Conservation (phyloP, 2,888 invertebrate genomes). For the Chrysolina oricalcia region DNA sequence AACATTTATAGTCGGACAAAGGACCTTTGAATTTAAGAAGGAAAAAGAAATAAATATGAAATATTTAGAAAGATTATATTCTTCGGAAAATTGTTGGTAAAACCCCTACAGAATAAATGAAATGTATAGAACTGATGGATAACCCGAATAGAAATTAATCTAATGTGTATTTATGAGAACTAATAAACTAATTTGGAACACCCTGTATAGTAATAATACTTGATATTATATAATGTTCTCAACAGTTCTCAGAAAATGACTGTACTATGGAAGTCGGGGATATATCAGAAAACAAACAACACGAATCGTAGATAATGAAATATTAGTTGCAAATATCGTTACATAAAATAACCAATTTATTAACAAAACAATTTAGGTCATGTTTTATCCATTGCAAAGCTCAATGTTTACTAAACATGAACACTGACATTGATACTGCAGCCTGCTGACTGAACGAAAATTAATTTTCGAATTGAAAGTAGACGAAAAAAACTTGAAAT, state of each 20-base stretch:
- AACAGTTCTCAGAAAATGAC: neutral
- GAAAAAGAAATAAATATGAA: too few species aligned
- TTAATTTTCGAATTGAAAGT: neutral
- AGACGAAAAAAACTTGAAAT: too few species aligned
- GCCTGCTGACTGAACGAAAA: neutral
- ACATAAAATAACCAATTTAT: slow-evolving; percentile 13
- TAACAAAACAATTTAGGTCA: slow-evolving; percentile 15
- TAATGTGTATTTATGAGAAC: too few species aligned
- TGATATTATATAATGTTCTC: slow-evolving; percentile 5
- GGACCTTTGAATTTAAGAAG: too few species aligned
- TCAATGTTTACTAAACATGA: slow-evolving; percentile 34
- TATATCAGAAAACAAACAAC: neutral
- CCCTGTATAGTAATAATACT: too few species aligned
- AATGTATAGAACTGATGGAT: too few species aligned
- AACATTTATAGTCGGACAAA: too few species aligned
- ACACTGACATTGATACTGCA: slow-evolving; percentile 22
- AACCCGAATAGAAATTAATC: too few species aligned
- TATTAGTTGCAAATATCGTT: neutral
- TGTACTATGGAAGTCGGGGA: neutral
- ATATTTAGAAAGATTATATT: too few species aligned
- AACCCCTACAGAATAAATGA: too few species aligned
- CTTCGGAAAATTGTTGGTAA: too few species aligned
- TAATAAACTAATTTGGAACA: too few species aligned
- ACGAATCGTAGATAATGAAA: neutral
- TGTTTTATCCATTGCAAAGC: slow-evolving; percentile 15